Base-by-base conservation (phyloP, 1,140 invertebrate species). In the Drosophila pachea region DNA sequence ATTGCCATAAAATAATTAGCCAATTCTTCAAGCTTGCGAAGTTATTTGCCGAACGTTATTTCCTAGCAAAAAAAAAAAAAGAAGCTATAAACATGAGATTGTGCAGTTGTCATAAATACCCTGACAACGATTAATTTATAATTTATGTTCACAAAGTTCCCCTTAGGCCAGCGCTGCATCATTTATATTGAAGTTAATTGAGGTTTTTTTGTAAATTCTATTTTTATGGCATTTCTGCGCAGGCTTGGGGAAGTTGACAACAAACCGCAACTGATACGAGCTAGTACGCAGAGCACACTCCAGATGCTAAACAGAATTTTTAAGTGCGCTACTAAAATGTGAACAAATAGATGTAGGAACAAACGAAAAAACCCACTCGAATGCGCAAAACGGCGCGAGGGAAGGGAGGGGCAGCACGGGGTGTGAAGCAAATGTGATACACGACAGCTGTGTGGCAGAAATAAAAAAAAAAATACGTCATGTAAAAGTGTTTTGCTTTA, bases 181-280 rank as follows among this genome's bases (percentile, higher is more conserved):
- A 32, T 35, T 45, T 32, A 45, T n/a, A 33, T 33, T 33, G 16
- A 42, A 29, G 22, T 14, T 31, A 55, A 55, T 42, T 55, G 22
- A 11, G 9, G 16, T 16, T 32, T 58, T 59, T 47, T 47, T 59
- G 16, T 7, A 7, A 6, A 5, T 47, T 47, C 16, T 29, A 47
- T 11, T 55, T n/a, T 29, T 7, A 14, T 45, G 33, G 31, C 6
- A 31, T 45, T 47, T 3, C 47, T 47, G 16, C 14, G 47, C 58
- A 64, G 43, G n/a, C 7, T 52, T 52, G 53, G 16, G 49, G 40
- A 49, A 49, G 73, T 33, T 73, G 70, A 43, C 66, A 54, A 2
- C 31, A 9, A 43, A 31, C 73, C 74, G 64, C 56, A 61, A 65
- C 63, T 61, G 75, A 73, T 72, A 77, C 74, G 65, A 47, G 8